These are phyloP conservation scores for Leptopilina drosophilae DNA, from an alignment of 2,888 invertebrate genomes.

Conservation along the genomic window DNA sequence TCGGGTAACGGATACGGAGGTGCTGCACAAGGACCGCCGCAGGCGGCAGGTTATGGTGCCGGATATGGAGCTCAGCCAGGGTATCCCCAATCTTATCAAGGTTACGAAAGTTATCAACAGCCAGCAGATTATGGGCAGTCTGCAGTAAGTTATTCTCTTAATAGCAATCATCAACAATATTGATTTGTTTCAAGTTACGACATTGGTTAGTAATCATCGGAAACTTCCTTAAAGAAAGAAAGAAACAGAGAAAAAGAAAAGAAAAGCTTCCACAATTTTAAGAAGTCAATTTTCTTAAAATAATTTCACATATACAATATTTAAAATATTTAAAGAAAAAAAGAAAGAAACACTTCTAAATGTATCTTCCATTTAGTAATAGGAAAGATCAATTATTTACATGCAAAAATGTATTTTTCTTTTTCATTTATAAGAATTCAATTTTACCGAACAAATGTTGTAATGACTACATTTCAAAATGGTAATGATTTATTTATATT, in stretches of 20 bases:
- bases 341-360: too few relatives aligned
- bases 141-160: slow-evolving; percentile 63
- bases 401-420: too few relatives aligned
- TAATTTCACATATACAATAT: neutral
- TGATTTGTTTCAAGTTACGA: slow-evolving; percentile 22
- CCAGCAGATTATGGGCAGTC: slow-evolving; percentile 74
- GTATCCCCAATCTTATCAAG: slow-evolving; percentile 72
- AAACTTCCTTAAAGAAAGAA: neutral
- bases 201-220: slow-evolving; percentile 7
- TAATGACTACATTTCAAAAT: too few relatives aligned
- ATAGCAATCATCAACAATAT: neutral
- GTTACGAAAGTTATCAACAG: slow-evolving; percentile 74
- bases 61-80: slow-evolving; percentile 71
- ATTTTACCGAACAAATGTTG: too few relatives aligned
- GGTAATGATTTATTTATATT: too few relatives aligned
- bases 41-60: slow-evolving; percentile 66
- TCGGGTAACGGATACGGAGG: slow-evolving; percentile 70
- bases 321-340: too few relatives aligned
- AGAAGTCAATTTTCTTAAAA: neutral
- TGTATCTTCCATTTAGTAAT: too few relatives aligned
- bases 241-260: too few relatives aligned
- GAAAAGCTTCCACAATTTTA: neutral
- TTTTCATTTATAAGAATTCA: too few relatives aligned
- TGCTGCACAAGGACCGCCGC: slow-evolving; percentile 67
- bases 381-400: too few relatives aligned